Evolutionary conservation across 2,888 invertebrate species (phyloP).

Genomic region (Chloromyia formosa): DNA sequence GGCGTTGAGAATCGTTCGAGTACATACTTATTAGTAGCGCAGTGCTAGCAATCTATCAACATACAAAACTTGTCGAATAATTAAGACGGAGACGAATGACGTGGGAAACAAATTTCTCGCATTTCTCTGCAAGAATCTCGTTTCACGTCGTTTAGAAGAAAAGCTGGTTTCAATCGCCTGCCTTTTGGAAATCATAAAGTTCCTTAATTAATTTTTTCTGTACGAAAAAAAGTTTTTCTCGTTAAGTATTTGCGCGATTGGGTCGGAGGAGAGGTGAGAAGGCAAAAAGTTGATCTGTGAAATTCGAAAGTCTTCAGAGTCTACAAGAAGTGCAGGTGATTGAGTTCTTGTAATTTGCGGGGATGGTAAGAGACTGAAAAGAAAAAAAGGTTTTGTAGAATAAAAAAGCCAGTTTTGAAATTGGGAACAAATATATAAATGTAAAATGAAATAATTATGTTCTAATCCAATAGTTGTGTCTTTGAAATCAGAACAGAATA

Average conservation of each 20-base stretch:
- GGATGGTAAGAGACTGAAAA: no score
- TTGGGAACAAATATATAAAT: no score
- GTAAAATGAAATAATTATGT: no score
- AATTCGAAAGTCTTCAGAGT: conserved; percentile 12
- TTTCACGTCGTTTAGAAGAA: neutral
- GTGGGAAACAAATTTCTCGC: neutral
- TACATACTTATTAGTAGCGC: neutral
- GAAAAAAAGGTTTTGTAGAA: no score
- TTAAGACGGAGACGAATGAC: conserved; percentile 20
- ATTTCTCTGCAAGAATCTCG: no score
- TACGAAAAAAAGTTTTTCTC: conserved; percentile 10
- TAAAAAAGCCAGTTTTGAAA: no score
- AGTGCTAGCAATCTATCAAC: neutral
- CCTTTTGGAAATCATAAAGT: conserved; percentile 20
- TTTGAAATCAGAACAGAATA: no score
- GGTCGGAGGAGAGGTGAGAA: neutral
- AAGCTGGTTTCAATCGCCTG: neutral
- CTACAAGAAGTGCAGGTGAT: conserved; percentile 3
- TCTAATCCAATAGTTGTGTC: no score
- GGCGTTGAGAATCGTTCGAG: neutral
- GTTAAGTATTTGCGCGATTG: neutral
- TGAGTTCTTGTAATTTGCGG: no score
- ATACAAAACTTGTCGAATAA: conserved; percentile 6
- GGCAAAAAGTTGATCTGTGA: conserved; percentile 15
- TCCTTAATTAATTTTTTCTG: conserved; percentile 30